A percentile compares a stretch with the other conserved stretches of the same genome.
These are phyloP conservation scores for Heterodera schachtii DNA, from an alignment of 1,140 invertebrate species.

Conservation along the genomic window DNA sequence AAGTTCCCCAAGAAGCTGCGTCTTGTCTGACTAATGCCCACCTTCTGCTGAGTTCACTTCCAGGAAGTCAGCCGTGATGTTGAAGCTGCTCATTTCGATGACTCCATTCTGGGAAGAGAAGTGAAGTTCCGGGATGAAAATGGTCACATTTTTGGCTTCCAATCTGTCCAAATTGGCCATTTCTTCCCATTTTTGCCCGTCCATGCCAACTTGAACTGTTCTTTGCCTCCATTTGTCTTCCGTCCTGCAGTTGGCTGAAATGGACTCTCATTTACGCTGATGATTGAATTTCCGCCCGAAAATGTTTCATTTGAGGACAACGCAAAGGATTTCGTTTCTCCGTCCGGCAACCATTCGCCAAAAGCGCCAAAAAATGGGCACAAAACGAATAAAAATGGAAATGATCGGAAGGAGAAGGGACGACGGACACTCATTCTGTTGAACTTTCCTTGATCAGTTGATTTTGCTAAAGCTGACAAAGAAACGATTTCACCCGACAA, in stretches of 20 bases:
- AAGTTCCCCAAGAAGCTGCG: no score
- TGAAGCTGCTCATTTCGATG: constrained; percentile 28
- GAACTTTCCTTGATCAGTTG: neutral
- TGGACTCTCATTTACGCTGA: neutral
- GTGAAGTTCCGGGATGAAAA: constrained; percentile 29
- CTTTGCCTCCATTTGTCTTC: neutral
- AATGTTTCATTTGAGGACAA: neutral
- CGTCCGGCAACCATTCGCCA: neutral
- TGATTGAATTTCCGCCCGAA: neutral
- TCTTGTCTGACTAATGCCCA: neutral
- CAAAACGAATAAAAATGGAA: neutral
- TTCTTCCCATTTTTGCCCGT: neutral
- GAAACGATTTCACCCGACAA: neutral
- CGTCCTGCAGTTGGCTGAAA: neutral
- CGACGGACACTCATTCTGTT: neutral
- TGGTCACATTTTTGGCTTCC: constrained; percentile 31
- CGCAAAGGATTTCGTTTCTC: neutral
- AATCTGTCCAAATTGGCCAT: constrained; percentile 1
- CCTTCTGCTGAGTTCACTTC: constrained; percentile 16
- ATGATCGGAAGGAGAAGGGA: neutral
- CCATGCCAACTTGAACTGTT: neutral
- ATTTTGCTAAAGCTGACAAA: neutral
- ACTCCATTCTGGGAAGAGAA: constrained; percentile 23
- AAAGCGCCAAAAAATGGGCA: neutral
- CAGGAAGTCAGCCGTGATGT: constrained; percentile 30